Base-by-base conservation (phyloP, 2,888 invertebrate genomes). In the Diarsia dahlii region DNA sequence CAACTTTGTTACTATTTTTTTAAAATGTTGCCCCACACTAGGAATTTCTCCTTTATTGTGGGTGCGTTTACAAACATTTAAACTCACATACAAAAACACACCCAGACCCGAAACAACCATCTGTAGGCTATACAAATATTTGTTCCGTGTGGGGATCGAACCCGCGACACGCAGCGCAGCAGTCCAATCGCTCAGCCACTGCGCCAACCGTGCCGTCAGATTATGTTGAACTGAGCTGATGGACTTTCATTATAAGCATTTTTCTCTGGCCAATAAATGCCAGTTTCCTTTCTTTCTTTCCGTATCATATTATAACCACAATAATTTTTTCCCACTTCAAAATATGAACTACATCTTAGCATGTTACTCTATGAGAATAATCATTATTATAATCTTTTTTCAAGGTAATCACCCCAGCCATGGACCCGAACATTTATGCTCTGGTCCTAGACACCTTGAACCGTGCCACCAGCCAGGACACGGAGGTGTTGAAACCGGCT, bases 381-480 rank as follows among this genome's bases (percentile, higher is more conserved):
- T 23, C 48, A 10, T 0, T 0, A 39, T 48, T 12, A 34, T 10
- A 18, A 34, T 52, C 10, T 52, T 8, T 54, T 13, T 74, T 71
- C 0, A n/a, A 87, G 87, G 64, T 86, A 76, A 82, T 74, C 84
- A 69, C 84, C 78, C 72, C 64, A 81, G 84, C 65, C 80, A 97
- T 97, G 97, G 97, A 97, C 92, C 95, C 97, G 23, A 96, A 95
- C 89, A 96, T 97, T 80, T 97, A 97, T 90, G 97, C 97, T 23
- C 89, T 97, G 91, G 98, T 98, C 80, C 94, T 98, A 89, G 98
- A 98, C 89, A 97, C 98, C 70, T 96, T 99, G 54, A 98, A 98
- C 90, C 97, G 98, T 91, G 99, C 99, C 48, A 98, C 98, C 77
- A 99, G 98, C 95, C 99, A 99, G 93, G 97, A 98, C 94, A 97